phyloP scores from a whole-genome alignment of 2,113 vertebrate species.

The Sinocyclocheilus rhinocerous region DNA sequence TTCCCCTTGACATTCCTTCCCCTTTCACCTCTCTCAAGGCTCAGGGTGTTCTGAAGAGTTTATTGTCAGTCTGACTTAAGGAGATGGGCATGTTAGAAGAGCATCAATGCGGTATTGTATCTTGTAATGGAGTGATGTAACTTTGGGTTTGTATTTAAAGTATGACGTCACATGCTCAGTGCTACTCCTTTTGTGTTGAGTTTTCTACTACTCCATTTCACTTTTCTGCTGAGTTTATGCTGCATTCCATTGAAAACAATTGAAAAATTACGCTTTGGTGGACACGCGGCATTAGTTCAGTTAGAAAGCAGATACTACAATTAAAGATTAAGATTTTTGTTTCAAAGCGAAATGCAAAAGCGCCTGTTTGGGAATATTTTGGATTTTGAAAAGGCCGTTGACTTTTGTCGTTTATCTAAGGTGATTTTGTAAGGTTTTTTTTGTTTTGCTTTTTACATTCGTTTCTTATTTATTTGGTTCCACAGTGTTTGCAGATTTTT shows the following conservation, averaged over 20 bases:
- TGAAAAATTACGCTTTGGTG: too few relatives aligned
- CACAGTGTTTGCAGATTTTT: too few relatives aligned
- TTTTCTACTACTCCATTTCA: neutral
- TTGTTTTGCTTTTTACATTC: too few relatives aligned
- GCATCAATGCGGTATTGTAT: neutral
- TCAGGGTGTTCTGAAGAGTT: slow-evolving; percentile 27
- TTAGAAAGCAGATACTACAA: too few relatives aligned
- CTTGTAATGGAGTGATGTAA: slow-evolving; percentile 2
- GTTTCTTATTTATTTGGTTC: too few relatives aligned
- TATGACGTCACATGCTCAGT: neutral
- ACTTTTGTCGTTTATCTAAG: too few relatives aligned
- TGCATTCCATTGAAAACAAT: neutral
- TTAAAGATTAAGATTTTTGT: too few relatives aligned
- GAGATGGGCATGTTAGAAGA: neutral
- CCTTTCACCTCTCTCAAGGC: slow-evolving; percentile 28
- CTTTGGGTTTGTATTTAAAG: neutral
- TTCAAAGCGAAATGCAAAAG: too few relatives aligned
- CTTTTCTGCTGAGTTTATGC: neutral
- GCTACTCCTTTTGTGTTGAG: neutral
- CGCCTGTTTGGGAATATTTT: too few relatives aligned
- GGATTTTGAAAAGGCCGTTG: too few relatives aligned
- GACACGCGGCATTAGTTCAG: too few relatives aligned
- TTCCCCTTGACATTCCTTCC: slow-evolving; percentile 13
- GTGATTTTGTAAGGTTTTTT: too few relatives aligned
- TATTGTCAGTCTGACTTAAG: neutral